phyloP scores from a whole-genome alignment of 1,140 invertebrate genomes.

The Brachionus koreanus region DNA sequence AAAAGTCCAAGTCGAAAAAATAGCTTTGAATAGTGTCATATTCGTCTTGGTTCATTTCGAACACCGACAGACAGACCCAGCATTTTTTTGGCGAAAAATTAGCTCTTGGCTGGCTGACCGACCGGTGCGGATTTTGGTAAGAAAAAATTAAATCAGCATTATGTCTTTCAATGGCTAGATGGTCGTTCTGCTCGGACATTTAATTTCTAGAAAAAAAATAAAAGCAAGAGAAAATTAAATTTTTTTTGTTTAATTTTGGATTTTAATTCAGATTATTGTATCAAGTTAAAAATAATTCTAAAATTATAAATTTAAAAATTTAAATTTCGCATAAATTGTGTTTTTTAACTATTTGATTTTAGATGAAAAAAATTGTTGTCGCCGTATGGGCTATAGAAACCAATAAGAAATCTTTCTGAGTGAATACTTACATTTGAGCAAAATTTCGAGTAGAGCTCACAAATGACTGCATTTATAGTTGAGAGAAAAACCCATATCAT shows the following conservation, averaged over 20 bases:
- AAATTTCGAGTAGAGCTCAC: background rate
- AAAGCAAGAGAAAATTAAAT: background rate
- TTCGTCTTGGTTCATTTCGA: constrained; percentile 14
- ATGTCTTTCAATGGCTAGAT: background rate
- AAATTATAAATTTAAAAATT: background rate
- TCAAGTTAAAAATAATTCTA: background rate
- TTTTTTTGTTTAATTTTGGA: background rate
- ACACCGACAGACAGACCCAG: constrained; percentile 13
- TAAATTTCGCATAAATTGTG: background rate
- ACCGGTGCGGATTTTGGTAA: background rate
- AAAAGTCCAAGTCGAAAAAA: background rate
- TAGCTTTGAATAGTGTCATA: background rate
- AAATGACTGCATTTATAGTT: constrained; percentile 4
- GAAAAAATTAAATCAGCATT: background rate
- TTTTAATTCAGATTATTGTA: background rate
- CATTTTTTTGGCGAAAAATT: constrained; percentile 40
- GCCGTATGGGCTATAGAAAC: background rate
- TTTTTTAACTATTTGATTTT: background rate
- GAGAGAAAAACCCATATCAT: background rate
- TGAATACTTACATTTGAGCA: background rate
- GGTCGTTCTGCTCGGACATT: constrained; percentile 1
- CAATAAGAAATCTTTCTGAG: background rate
- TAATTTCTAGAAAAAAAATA: background rate
- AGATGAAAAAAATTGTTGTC: background rate
- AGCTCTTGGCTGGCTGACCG: background rate